These are phyloP conservation scores for Lemur catta DNA, from an alignment of 2,797 vertebrate genomes.

Conservation along the genomic window DNA sequence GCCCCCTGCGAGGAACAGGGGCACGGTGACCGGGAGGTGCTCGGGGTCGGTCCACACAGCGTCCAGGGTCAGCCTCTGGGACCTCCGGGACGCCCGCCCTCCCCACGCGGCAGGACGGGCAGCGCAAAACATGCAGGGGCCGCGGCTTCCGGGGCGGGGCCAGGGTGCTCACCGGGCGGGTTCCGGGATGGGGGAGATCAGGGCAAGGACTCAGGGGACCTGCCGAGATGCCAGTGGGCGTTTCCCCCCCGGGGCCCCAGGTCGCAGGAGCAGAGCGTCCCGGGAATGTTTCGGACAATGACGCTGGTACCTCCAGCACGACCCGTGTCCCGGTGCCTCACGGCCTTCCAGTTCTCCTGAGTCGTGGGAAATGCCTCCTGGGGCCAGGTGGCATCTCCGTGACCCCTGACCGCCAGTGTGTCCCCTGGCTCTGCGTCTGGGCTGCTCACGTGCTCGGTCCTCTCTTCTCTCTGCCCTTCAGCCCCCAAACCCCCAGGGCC, in stretches of 20 bases:
- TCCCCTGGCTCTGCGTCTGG: not conserved
- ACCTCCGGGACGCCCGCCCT: too few relatives aligned
- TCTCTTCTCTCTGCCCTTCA: not conserved
- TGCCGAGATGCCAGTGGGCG: accelerated
- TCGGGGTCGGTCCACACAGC: not conserved
- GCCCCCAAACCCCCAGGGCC: not conserved
- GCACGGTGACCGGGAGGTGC: not conserved
- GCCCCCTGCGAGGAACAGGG: not conserved
- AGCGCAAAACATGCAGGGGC: accelerated
- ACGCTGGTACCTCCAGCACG: not conserved
- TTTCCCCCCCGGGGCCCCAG: too few relatives aligned
- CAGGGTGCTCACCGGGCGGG: not conserved
- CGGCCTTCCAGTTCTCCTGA: not conserved
- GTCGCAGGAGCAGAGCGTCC: accelerated
- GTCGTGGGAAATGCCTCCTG: too few relatives aligned
- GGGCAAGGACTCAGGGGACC: not conserved
- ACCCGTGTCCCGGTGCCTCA: accelerated
- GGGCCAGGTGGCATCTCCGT: not conserved
- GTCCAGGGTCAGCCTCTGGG: not conserved
- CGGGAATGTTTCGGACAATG: accelerated
- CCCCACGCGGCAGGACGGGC: not conserved
- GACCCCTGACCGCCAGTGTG: accelerated
- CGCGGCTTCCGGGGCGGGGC: accelerated
- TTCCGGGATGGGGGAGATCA: accelerated
- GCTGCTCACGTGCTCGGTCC: not conserved